A percentile compares a stretch with the other conserved stretches of the same genome.
Evolutionary conservation across 2,113 vertebrate genomes (phyloP).

Genomic region (Phalacrocorax carbo): DNA sequence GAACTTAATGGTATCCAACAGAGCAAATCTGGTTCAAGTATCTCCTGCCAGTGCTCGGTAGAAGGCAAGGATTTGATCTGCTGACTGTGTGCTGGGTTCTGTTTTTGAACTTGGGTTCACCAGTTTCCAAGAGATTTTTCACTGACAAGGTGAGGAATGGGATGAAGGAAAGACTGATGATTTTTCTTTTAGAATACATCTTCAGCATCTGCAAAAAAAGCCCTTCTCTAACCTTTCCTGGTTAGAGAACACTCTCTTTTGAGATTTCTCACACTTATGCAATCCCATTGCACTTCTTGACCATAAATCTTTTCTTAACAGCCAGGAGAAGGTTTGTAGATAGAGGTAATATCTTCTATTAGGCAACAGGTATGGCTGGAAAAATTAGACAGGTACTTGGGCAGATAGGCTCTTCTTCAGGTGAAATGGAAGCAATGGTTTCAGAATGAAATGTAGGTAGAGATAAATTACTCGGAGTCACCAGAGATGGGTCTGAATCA

Average conservation of each 20-base stretch:
- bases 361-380: background rate
- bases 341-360: background rate
- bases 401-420: background rate
- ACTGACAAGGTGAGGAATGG: background rate
- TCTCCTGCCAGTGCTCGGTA: background rate
- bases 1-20: background rate
- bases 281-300: background rate
- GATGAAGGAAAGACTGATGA: background rate
- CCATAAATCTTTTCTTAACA: background rate
- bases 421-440: background rate
- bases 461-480: background rate
- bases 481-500: background rate
- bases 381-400: background rate
- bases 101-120: background rate
- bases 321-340: background rate
- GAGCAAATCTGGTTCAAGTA: background rate
- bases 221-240: background rate
- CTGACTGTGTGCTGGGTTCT: background rate
- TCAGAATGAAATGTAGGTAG: background rate
- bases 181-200: background rate
- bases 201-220: background rate
- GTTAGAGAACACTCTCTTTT: background rate
- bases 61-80: background rate
- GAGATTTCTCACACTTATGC: background rate
- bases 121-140: background rate